Evolutionary conservation across 35 echinoderm and acorn worm genomes (phyloP).

Genomic region (Ophiothrix spiculata): DNA sequence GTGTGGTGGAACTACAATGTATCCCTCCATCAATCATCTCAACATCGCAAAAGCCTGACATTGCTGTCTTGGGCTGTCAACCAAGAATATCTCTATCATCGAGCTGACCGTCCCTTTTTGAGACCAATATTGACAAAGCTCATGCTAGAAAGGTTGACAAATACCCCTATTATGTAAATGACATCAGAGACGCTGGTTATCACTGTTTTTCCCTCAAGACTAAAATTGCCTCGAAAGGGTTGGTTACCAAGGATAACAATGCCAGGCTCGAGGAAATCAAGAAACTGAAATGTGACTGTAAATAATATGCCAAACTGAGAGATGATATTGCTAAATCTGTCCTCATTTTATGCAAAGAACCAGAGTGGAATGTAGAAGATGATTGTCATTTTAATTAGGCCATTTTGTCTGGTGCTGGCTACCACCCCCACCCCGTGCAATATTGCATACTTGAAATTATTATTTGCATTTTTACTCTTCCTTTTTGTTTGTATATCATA

Average conservation of each 20-base stretch:
- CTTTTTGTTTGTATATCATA: too few species aligned
- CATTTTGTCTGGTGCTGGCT: background rate
- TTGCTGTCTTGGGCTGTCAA: too few species aligned
- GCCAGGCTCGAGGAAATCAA: background rate
- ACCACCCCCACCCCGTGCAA: too few species aligned
- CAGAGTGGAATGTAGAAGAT: background rate
- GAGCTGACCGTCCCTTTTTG: too few species aligned
- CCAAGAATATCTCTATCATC: too few species aligned
- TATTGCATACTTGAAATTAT: too few species aligned
- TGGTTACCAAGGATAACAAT: background rate
- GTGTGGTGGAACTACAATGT: background rate
- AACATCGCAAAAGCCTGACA: too few species aligned
- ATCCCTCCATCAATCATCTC: background rate
- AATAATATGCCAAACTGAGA: background rate
- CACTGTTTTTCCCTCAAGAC: background rate
- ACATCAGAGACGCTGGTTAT: too few species aligned
- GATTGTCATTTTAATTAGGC: background rate
- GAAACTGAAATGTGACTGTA: background rate
- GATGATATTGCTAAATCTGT: background rate
- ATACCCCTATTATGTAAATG: background rate
- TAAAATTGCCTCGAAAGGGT: background rate
- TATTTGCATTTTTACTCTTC: too few species aligned
- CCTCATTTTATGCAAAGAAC: background rate
- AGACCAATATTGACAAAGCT: too few species aligned
- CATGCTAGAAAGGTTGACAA: background rate